Base-by-base conservation (phyloP, 2,113 vertebrate species). In the Raja brachyura region DNA sequence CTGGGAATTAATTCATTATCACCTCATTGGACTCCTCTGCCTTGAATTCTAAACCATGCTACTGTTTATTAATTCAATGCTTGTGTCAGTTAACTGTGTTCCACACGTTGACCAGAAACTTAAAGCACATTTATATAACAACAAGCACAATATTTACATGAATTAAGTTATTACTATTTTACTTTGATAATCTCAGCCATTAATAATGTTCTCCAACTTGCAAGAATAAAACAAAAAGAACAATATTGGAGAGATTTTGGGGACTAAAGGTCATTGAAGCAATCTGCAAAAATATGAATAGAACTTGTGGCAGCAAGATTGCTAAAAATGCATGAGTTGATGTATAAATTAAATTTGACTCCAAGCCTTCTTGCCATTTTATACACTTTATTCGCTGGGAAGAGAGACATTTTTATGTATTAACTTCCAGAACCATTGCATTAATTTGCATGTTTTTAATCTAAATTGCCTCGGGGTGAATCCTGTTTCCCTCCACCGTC, bases 391-490 rank as follows among this genome's bases (percentile, higher is more conserved):
- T 68, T 68, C 90, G 22, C 90, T 39, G 10, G 11, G 13, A 22
- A 92, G 48, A 25, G 66, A 73, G 66, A 92, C 11, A 48, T 48
- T 92, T 48, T 73, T 54, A 73, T 73, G 68, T 73, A 73, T 70
- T 74, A 92, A 73, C 68, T 92, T 70, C 33, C 9, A 54, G 68
- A 92, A 92, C 68, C 9, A 73, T 92, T 70, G 90, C 90, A 92
- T 74, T 92, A 70, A 92, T 92, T 92, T 92, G 28, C 90, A 88
- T 92, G 68, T 92, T 92, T 73, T 92, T 33, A 92, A 92, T 73
- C 31, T 20, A 92, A 54, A 48, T 92, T 25, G 90, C 90, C 68
- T 92, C 68, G 48, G 90, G 90, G 90, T 73, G n/a, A 70, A 92
- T 92, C 73, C 68, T 92, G 61, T 92, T 92, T 92, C 63, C 88